Evolutionary conservation across 2,797 vertebrate genomes (phyloP).

Genomic region (Sparus aurata): DNA sequence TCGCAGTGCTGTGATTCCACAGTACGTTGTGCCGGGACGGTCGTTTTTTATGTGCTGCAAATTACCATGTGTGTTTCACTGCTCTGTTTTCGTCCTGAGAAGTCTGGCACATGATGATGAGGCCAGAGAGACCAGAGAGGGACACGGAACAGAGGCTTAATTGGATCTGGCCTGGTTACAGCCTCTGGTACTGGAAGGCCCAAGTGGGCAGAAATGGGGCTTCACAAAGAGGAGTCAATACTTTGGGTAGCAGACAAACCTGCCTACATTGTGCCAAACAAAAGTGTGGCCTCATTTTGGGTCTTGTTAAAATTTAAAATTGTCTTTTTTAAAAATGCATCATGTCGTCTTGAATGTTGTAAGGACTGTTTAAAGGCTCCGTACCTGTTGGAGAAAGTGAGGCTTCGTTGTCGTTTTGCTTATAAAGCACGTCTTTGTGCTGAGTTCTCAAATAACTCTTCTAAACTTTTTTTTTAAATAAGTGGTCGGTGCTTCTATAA

Average conservation of each 20-base stretch:
- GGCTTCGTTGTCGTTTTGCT: no score
- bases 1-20: slow-evolving; percentile 28
- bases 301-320: neutral
- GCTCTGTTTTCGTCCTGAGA: slow-evolving; percentile 3
- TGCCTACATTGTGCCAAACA: neutral
- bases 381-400: no score
- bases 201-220: neutral
- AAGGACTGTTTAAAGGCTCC: neutral
- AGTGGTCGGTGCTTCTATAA: no score
- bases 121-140: neutral
- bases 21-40: neutral
- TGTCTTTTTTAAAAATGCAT: neutral
- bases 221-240: slow-evolving; percentile 1
- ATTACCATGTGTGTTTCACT: slow-evolving; percentile 6
- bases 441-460: no score
- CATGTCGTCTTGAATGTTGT: neutral
- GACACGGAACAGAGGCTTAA: slow-evolving; percentile 6
- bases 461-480: no score
- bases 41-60: slow-evolving; percentile 15
- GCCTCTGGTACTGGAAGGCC: neutral
- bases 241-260: neutral
- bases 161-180: slow-evolving; percentile 29
- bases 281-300: neutral
- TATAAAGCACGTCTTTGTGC: no score
- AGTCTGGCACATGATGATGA: slow-evolving; percentile 18